A percentile compares a stretch with the other conserved stretches of the same genome.
Evolutionary conservation across 2,888 invertebrate species (phyloP).

Genomic region (Poecilobothrus nobilitatus): DNA sequence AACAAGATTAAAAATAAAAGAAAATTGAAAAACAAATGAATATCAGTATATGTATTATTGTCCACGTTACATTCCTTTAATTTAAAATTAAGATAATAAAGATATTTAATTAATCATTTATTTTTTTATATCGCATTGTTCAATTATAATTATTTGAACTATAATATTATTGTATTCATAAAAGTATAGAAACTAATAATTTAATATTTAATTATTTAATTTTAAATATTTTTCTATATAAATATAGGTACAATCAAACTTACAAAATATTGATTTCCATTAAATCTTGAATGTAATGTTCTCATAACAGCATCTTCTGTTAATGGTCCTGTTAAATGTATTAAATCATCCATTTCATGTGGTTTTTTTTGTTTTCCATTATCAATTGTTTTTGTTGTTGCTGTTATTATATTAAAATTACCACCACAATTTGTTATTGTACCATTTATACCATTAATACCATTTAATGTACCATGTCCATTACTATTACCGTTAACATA

Average conservation of each 20-base stretch:
- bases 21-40: no score
- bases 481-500: neutral
- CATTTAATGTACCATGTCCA: constrained; percentile 16
- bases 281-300: constrained; percentile 82
- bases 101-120: no score
- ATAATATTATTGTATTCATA: no score
- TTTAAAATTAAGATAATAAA: no score
- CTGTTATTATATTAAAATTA: constrained; percentile 23
- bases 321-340: constrained; percentile 83
- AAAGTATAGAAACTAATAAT: no score
- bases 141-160: no score
- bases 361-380: constrained; percentile 29
- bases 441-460: neutral
- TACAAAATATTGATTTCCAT: constrained; percentile 78
- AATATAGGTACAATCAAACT: no score
- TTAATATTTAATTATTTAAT: neutral
- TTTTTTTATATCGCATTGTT: no score
- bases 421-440: neutral
- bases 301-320: constrained; percentile 91
- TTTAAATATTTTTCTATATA: no score
- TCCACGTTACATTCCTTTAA: no score
- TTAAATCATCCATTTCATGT: constrained; percentile 71
- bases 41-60: no score
- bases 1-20: no score
- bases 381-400: constrained; percentile 20